Base-by-base conservation (phyloP, 37 sponge, comb jelly and placozoan species). In the Halichondria panicea region DNA sequence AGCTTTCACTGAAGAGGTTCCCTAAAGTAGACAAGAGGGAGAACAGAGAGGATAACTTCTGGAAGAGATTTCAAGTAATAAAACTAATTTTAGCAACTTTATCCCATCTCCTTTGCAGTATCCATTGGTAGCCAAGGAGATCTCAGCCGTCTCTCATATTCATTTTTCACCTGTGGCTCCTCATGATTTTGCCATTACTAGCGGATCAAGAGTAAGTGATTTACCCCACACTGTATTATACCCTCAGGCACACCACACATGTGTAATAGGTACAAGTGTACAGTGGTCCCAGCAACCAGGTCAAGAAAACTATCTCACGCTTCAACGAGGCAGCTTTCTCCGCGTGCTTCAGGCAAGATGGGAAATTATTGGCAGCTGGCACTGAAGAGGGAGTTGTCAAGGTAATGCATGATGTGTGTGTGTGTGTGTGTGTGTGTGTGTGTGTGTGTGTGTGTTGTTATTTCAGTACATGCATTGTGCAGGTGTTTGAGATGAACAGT, bases 121-220 rank as follows among this genome's bases (percentile, higher is more conserved):
- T 32, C 91, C 94, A 5, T 42, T 91, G 22, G 81, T 85, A 2
- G 59, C 79, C 24, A 93, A 91, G 68, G 94, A 97, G 34, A 57
- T 63, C 57, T 82, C 82, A 3, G 71, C 90, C 1, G 87, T 88
- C 9, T 71, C 92, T 13, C 75, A 71, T 32, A 45, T 97, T 27
- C 67, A 88, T 45, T 97, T 97, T 60, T 88, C 89, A 15, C 81
- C 82, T 1, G 67, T 67, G 12, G 52, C 44, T 31, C 92, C 97
- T 4, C 73, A 94, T 77, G 85, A 91, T 62, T 92, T 82, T 79
- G 95, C 94, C 21, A 92, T 94, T 0, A 97, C 97, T 36, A 80
- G 81, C 40, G 94, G 92, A 12, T 63, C 89, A 36, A 84, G 74
- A 74, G 97, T 95, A 38, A 77, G 84, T 11, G 22, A 35, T 25